These are phyloP conservation scores for Plecturocebus donacophilus DNA, from an alignment of 2,113 vertebrate genomes.

Conservation along the genomic window DNA sequence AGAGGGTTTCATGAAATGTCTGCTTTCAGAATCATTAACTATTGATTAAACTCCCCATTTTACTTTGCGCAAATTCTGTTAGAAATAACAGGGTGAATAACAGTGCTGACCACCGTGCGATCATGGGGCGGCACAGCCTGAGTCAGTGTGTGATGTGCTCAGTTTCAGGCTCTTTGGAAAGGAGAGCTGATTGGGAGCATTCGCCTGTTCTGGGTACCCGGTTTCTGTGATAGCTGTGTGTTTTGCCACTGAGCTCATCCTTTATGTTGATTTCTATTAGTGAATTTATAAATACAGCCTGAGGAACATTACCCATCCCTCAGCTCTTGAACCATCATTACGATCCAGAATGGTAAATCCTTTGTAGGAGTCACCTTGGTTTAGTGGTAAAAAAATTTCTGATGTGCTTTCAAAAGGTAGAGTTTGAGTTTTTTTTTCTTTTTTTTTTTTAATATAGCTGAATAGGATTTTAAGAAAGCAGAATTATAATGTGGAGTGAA, in stretches of 20 bases:
- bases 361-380: conserved; percentile 81
- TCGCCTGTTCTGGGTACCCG: accelerated
- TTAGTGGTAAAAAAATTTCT: conserved; percentile 61
- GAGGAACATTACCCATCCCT: conserved; percentile 72
- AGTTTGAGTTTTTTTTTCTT: conserved; percentile 43
- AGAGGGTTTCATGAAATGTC: conserved; percentile 34
- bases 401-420: conserved; percentile 75
- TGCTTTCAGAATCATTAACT: conserved; percentile 59
- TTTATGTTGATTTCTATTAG: conserved; percentile 75
- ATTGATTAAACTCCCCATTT: conserved; percentile 54
- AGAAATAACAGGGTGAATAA: background rate
- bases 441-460: conserved; percentile 53
- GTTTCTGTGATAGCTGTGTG: background rate
- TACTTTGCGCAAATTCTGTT: conserved; percentile 19
- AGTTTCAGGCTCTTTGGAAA: background rate
- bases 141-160: accelerated
- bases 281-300: conserved; percentile 51
- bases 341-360: conserved; percentile 69
- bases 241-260: background rate
- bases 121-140: accelerated
- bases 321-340: conserved; percentile 81
- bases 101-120: accelerated
- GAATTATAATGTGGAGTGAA: conserved; percentile 80
- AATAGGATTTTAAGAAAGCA: conserved; percentile 81
- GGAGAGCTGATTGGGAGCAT: background rate